Evolutionary conservation across 35 echinoderm and acorn worm genomes (phyloP).

Genomic region (Acanthaster planci): DNA sequence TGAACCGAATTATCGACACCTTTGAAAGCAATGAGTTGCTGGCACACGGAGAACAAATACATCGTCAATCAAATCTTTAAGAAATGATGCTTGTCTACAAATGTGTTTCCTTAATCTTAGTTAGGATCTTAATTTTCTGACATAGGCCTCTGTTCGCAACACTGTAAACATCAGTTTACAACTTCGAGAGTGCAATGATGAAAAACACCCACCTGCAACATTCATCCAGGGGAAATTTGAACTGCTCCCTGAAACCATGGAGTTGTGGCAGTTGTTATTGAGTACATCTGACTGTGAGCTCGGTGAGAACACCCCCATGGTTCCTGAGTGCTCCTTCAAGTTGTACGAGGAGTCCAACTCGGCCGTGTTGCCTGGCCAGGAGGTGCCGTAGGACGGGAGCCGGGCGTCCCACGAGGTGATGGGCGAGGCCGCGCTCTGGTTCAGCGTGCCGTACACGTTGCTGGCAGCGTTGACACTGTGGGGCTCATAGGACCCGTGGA

Average conservation of each 20-base stretch:
- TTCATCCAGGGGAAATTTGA: slow-evolving; percentile 56
- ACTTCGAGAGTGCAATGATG: too few relatives aligned
- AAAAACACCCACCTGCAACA: slow-evolving; percentile 36
- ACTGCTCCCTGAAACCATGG: slow-evolving; percentile 26
- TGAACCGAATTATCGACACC: too few relatives aligned
- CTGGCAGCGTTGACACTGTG: slow-evolving; percentile 5
- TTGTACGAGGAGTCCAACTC: slow-evolving; percentile 39
- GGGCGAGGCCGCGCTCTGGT: slow-evolving; percentile 34
- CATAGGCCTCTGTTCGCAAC: too few relatives aligned
- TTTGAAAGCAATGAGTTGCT: too few relatives aligned
- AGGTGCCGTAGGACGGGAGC: slow-evolving; percentile 35
- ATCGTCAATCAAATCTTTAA: too few relatives aligned
- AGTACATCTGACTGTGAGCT: slow-evolving; percentile 23
- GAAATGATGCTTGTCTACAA: too few relatives aligned
- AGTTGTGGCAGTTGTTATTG: slow-evolving; percentile 51
- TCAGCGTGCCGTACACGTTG: slow-evolving; percentile 39
- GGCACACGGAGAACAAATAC: too few relatives aligned
- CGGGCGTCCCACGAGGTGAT: slow-evolving; percentile 48
- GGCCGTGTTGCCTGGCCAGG: slow-evolving; percentile 47
- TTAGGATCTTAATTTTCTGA: too few relatives aligned
- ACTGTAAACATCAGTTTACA: too few relatives aligned
- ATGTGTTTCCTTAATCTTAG: too few relatives aligned
- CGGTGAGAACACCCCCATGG: slow-evolving; percentile 27
- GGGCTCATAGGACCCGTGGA: not conserved
- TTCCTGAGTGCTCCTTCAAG: slow-evolving; percentile 22